Base-by-base conservation (phyloP, 2,113 vertebrate genomes). In the Peromyscus maniculatus region DNA sequence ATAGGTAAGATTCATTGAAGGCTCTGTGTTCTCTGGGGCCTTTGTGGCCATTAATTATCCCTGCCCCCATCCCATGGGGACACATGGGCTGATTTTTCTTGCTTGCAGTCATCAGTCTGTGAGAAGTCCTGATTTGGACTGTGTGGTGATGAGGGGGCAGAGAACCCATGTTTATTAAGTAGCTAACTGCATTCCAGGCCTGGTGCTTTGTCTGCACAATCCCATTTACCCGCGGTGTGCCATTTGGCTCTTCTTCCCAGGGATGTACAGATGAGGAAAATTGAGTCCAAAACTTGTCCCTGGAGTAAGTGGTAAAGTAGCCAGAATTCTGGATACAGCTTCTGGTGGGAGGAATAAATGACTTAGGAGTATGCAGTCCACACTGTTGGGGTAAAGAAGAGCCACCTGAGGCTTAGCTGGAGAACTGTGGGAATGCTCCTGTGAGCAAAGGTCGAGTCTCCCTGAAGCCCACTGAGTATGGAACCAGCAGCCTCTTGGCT, bases 251-350 rank as follows among this genome's bases (percentile, higher is more conserved):
- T 89, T 91, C 15, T 90, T 91, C 52, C 13, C 39, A 74, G 94
- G 91, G 78, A 89, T 95, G 77, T 62, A 49, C 93, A 87, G 97
- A 96, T 93, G 91, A 84, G 89, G 87, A 67, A 90, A 95, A 80
- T 39, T 33, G 46, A 95, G 93, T 80, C 92, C 80, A 72, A 88
- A 67, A 31, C 52, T 13, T 43, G 64, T 55, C 84, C 55, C 19
- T 52, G 87, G 77, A 87, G 36, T 84, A 22, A 89, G 64, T 46
- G 52, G 57, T 28, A 26, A 80, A 15, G 87, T 88, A 57, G 82
- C 59, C 8, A 3, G 31, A 52, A 74, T 55, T 91, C 75, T 66
- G 19, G 17, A 52, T 64, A 36, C 52, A 5, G 87, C 28, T 31
- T 77, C 59, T 31, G 43, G 74, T 77, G 39, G 75, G 71, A 77